Evolutionary conservation across 2,113 vertebrate genomes (phyloP).

Genomic region (Anhinga anhinga): DNA sequence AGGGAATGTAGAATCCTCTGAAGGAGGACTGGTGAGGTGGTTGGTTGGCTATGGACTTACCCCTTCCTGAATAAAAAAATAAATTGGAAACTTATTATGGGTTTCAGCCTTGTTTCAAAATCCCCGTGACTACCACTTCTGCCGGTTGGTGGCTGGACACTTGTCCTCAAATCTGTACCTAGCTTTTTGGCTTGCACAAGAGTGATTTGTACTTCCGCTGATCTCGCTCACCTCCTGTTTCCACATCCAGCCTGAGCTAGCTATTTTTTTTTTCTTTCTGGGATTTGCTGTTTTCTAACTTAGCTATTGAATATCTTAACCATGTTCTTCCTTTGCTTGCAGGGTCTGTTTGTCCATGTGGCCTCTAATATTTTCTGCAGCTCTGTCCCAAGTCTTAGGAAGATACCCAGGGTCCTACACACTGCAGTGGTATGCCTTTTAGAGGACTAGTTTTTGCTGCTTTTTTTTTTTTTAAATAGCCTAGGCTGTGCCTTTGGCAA

Average conservation of each 20-base stretch:
- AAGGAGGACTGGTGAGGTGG: not conserved
- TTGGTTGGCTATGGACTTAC: not conserved
- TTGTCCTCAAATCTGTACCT: not conserved
- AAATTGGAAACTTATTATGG: not conserved
- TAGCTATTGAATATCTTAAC: not conserved
- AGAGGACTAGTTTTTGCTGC: not conserved
- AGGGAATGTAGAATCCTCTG: not conserved
- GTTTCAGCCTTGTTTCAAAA: not conserved
- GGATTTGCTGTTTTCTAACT: not conserved
- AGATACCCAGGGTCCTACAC: not conserved
- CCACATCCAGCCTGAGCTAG: not conserved
- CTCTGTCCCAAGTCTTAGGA: not conserved
- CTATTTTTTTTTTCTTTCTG: not conserved
- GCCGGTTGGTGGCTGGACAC: fast-evolving
- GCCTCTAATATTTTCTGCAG: not conserved
- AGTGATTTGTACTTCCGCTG: not conserved
- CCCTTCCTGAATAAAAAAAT: not conserved
- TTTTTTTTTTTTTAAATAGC: not conserved
- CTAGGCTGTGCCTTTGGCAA: not conserved
- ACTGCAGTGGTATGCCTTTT: not conserved
- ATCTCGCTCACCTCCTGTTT: not conserved
- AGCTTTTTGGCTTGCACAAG: not conserved
- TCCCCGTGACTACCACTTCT: fast-evolving
- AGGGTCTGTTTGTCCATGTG: not conserved
- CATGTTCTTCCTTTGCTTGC: not conserved